phyloP scores from a whole-genome alignment of 2,888 invertebrate species.

The Chaetogeoica ovagalla region DNA sequence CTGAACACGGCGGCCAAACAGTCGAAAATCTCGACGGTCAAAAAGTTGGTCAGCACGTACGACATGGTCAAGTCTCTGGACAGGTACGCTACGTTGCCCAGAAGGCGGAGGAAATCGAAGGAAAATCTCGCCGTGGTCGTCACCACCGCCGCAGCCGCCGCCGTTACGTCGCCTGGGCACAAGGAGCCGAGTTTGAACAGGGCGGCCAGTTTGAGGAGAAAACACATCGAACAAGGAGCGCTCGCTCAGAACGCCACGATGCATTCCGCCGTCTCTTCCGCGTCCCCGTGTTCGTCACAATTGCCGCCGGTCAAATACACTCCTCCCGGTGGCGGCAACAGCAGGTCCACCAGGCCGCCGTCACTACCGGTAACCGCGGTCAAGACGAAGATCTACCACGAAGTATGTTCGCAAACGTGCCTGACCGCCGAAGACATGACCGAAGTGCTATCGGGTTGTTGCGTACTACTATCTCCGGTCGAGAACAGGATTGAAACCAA shows the following conservation, averaged over 20 bases:
- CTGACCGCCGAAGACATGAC: slow-evolving; percentile 74
- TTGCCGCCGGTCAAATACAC: slow-evolving; percentile 52
- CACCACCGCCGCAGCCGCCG: slow-evolving; percentile 56
- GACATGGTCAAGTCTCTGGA: slow-evolving; percentile 64
- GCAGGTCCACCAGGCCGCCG: slow-evolving; percentile 55
- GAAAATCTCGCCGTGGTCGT: slow-evolving; percentile 61
- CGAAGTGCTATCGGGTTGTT: slow-evolving; percentile 69
- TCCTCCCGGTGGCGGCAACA: not conserved
- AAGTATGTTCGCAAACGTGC: slow-evolving; percentile 76
- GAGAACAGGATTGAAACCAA: slow-evolving; percentile 62
- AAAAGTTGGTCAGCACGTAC: slow-evolving; percentile 38
- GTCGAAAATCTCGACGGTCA: slow-evolving; percentile 44
- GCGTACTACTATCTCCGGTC: slow-evolving; percentile 2
- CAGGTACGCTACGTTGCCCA: slow-evolving; percentile 77
- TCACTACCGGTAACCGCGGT: slow-evolving; percentile 55
- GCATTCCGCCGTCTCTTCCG: slow-evolving; percentile 40
- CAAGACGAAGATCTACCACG: slow-evolving; percentile 77
- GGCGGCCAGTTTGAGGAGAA: slow-evolving; percentile 57
- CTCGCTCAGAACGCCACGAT: slow-evolving; percentile 11
- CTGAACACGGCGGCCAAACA: slow-evolving; percentile 44
- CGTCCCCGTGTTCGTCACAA: not conserved
- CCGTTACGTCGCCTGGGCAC: slow-evolving; percentile 23
- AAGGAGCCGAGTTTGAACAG: slow-evolving; percentile 58
- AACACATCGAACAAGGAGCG: slow-evolving; percentile 54
- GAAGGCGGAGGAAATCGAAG: slow-evolving; percentile 70